These are phyloP conservation scores for Anoura caudifer DNA, from an alignment of 2,113 vertebrate species.

Conservation along the genomic window DNA sequence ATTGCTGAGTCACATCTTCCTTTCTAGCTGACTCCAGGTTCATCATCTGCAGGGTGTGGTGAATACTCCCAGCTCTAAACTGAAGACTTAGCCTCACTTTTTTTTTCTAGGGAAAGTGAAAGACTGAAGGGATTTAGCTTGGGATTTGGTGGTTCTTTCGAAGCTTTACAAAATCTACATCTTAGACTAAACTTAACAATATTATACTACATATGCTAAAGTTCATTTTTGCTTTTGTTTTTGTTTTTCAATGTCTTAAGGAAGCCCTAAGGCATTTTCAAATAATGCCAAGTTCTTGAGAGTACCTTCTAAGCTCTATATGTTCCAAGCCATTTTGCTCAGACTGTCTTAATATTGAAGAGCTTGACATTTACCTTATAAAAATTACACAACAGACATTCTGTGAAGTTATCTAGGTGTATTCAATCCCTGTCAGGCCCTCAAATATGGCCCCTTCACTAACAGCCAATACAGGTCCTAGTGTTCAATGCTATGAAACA, in stretches of 20 bases:
- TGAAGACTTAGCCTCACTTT: background rate
- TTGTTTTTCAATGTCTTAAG: background rate
- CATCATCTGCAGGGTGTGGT: conserved; percentile 1
- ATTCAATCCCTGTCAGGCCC: background rate
- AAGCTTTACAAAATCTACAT: conserved; percentile 38
- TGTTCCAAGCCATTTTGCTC: background rate
- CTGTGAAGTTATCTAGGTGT: background rate
- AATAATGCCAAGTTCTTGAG: conserved; percentile 37
- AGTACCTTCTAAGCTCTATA: background rate
- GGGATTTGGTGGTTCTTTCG: background rate
- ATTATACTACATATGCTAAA: background rate
- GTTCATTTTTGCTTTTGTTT: background rate
- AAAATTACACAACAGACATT: background rate
- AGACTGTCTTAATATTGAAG: background rate
- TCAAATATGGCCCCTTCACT: fast-evolving
- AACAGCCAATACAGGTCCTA: fast-evolving
- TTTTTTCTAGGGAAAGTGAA: conserved; percentile 3
- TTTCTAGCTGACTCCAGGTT: background rate
- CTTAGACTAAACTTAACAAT: background rate
- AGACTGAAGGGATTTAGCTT: background rate
- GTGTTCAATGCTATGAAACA: background rate
- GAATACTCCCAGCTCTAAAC: background rate
- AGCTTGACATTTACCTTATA: background rate
- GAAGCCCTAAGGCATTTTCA: background rate
- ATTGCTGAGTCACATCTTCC: conserved; percentile 15